phyloP scores from a whole-genome alignment of 2,797 vertebrate species.

The Naso thynnoides region DNA sequence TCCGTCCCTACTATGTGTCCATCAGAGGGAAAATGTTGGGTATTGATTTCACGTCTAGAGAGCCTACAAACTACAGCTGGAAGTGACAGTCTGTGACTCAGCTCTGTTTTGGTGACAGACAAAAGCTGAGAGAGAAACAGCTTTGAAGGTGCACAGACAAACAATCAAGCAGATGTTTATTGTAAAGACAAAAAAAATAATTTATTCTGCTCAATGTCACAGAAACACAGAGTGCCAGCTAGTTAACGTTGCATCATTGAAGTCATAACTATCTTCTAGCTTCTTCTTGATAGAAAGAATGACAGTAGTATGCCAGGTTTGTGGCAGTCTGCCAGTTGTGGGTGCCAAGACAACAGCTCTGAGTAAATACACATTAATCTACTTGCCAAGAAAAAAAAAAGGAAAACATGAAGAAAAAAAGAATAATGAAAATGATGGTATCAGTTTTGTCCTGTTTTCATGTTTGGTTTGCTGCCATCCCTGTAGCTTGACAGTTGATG shows the following conservation, averaged over 20 bases:
- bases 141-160: constrained; percentile 41
- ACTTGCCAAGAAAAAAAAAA: constrained; percentile 51
- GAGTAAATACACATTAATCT: constrained; percentile 63
- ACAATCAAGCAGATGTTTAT: constrained; percentile 63
- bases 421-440: constrained; percentile 64
- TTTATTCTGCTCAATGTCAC: constrained; percentile 48
- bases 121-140: constrained; percentile 55
- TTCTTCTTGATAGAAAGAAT: constrained; percentile 64
- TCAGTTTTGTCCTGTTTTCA: constrained; percentile 56
- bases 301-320: constrained; percentile 57
- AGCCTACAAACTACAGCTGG: constrained; percentile 75
- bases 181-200: constrained; percentile 57
- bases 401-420: constrained; percentile 19
- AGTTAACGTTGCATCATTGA: constrained; percentile 48
- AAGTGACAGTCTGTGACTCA: constrained; percentile 79
- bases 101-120: constrained; percentile 66
- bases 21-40: constrained; percentile 81
- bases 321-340: constrained; percentile 61
- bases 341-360: constrained; percentile 63
- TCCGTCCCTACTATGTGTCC: constrained; percentile 78
- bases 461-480: constrained; percentile 61
- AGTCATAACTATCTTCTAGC: constrained; percentile 47
- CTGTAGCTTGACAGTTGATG: constrained; percentile 51
- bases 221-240: constrained; percentile 41
- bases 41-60: constrained; percentile 85